Conservation (phyloP, 2,888 invertebrate genomes). For the Drosophila infuscata region DNA sequence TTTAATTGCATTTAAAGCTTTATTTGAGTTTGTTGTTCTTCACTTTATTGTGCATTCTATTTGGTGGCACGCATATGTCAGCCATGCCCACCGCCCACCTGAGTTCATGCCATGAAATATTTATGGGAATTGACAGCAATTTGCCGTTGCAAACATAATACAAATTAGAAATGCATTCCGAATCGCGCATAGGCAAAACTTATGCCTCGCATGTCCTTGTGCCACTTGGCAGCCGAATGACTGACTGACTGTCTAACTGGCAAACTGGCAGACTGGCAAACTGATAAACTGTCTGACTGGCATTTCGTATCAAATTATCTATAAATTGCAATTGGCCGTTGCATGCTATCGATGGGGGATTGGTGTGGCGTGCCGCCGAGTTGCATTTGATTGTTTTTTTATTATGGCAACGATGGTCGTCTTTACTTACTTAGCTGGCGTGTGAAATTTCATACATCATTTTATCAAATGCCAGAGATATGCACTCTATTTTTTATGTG, state of each 20-base stretch:
- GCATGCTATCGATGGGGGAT: slow-evolving; percentile 65
- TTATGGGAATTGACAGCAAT: slow-evolving; percentile 49
- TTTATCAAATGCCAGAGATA: slow-evolving; percentile 43
- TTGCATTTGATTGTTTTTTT: slow-evolving; percentile 62
- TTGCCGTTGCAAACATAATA: slow-evolving; percentile 65
- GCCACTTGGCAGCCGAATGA: slow-evolving; percentile 57
- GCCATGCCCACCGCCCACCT: background rate
- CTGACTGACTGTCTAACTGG: slow-evolving; percentile 16
- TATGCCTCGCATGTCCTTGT: slow-evolving; percentile 64
- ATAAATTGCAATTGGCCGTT: slow-evolving; percentile 65
- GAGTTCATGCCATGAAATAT: slow-evolving; percentile 41
- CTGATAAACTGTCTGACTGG: slow-evolving; percentile 40
- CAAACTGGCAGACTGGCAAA: slow-evolving; percentile 19
- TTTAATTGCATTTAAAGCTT: slow-evolving; percentile 67
- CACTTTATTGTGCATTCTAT: slow-evolving; percentile 23
- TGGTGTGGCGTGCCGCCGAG: slow-evolving; percentile 46
- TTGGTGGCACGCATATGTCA: slow-evolving; percentile 34
- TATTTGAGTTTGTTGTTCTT: slow-evolving; percentile 10
- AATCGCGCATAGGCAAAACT: slow-evolving; percentile 56
- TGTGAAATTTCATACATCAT: slow-evolving; percentile 63
- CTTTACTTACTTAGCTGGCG: slow-evolving; percentile 19
- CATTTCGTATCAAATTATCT: slow-evolving; percentile 73
- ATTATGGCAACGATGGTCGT: slow-evolving; percentile 27
- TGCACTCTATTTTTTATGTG: slow-evolving; percentile 8
- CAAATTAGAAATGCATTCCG: slow-evolving; percentile 73